These are phyloP conservation scores for Felis catus DNA, from an alignment of 2,113 vertebrate species.

Conservation along the genomic window F.catus_Fca126_mat1.0 CM031425.1:21049001-21049500, in stretches of 20 bases:
- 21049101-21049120: not conserved
- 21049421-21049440: not conserved
- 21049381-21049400: not conserved
- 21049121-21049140: not conserved
- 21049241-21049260: not conserved
- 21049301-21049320: rapidly evolving
- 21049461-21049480: not conserved
- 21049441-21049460: not conserved
- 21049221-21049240: not conserved
- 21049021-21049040: not conserved
- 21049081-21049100: not conserved
- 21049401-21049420: not conserved
- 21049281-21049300: rapidly evolving
- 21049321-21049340: rapidly evolving
- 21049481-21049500: not conserved
- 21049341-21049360: too few relatives aligned
- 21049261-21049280: not conserved
- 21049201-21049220: not conserved
- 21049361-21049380: not conserved
- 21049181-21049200: not conserved
- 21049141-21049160: not conserved
- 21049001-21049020: not conserved
- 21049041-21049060: not conserved
- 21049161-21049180: not conserved
- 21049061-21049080: not conserved